These are phyloP conservation scores for Arctocebus calabarensis DNA, from an alignment of 2,797 vertebrate genomes.

Conservation along the genomic window DNA sequence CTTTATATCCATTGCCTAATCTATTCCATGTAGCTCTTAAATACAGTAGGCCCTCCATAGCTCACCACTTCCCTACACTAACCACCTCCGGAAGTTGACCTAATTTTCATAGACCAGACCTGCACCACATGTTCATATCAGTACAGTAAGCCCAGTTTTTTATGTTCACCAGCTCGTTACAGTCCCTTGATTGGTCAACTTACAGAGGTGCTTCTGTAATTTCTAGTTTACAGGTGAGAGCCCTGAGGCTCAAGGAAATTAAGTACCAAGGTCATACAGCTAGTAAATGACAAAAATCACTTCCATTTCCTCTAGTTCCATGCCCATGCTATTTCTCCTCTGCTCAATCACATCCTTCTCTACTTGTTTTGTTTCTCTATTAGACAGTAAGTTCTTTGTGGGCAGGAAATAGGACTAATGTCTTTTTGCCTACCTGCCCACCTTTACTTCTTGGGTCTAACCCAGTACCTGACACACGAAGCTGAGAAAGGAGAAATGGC, in stretches of 20 bases:
- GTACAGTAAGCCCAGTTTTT: too few species aligned
- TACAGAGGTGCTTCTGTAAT: neutral
- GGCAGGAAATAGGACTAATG: neutral
- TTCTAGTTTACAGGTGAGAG: neutral
- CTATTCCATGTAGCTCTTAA: neutral
- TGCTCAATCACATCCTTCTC: neutral
- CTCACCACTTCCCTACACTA: too few species aligned
- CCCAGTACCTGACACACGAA: neutral
- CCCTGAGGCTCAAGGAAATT: neutral
- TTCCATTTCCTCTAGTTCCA: neutral
- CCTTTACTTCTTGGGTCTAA: neutral
- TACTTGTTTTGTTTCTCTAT: neutral
- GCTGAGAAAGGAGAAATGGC: neutral
- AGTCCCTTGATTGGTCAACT: too few species aligned
- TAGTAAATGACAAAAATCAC: neutral
- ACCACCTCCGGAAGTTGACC: too few species aligned
- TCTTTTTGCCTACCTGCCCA: neutral
- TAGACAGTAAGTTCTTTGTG: neutral
- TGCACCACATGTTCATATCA: too few species aligned
- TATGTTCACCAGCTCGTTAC: too few species aligned
- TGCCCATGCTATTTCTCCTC: neutral
- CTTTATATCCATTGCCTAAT: neutral
- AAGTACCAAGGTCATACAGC: neutral
- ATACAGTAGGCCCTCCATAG: too few species aligned
- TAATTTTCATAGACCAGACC: too few species aligned